Evolutionary conservation across 2,888 invertebrate genomes (phyloP).

Genomic region (Hydraecia micacea): DNA sequence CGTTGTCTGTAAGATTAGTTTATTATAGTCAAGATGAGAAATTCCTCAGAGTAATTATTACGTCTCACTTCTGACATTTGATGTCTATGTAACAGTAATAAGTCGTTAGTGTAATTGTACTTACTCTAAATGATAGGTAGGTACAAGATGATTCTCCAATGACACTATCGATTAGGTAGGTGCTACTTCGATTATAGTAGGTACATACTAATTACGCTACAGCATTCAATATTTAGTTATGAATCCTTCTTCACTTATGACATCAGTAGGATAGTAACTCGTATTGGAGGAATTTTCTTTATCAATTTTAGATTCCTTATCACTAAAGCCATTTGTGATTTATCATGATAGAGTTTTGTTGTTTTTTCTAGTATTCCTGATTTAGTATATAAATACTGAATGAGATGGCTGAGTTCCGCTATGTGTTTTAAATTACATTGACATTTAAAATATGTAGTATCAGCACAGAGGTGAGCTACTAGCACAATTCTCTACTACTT

Average conservation of each 20-base stretch:
- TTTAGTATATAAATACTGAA: neutral
- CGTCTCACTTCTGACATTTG: neutral
- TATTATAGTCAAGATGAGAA: neutral
- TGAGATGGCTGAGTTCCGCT: neutral
- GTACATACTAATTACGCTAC: neutral
- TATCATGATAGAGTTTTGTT: neutral
- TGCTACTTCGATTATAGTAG: neutral
- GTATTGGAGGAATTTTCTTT: neutral
- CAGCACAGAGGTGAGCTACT: neutral
- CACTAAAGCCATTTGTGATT: neutral
- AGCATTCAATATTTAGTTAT: neutral
- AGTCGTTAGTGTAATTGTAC: constrained; percentile 5
- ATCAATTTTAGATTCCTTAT: neutral
- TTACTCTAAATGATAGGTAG: neutral
- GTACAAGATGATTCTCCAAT: neutral
- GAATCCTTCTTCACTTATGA: neutral
- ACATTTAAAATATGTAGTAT: neutral
- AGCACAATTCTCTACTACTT: neutral
- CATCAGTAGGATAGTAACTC: neutral
- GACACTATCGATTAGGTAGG: neutral
- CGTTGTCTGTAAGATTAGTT: neutral
- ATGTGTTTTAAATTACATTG: neutral
- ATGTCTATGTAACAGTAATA: constrained; percentile 2
- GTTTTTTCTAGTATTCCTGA: neutral
- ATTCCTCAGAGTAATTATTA: constrained; percentile 30